Evolutionary conservation across 2,888 invertebrate species (phyloP), one percentile per base, ranked within the genome.

Genomic region (Dichetophora obliterata): DNA sequence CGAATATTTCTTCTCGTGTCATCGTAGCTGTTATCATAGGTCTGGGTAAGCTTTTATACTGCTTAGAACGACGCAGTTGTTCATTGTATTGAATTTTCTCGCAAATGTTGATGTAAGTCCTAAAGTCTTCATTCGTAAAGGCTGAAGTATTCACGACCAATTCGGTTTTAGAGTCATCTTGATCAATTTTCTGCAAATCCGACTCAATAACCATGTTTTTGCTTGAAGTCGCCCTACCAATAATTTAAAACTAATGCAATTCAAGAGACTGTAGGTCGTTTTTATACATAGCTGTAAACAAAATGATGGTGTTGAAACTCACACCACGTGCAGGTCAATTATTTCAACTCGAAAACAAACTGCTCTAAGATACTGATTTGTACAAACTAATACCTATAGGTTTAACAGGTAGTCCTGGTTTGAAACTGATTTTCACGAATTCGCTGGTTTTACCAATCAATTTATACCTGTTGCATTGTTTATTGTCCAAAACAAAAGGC

Each of bases 1-100:
- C 88, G 43, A 86, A 88, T 6, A 86, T 79, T 57, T 88, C 85
- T 76, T 85, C 85, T 3, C 84, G 78, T 0, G 85, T 86, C 83
- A 84, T 83, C 5, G 84, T 83, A 11, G 50, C 68, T 31, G 9
- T 48, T n/a, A 50, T 22, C n/a, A n/a, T n/a, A n/a, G n/a, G n/a
- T n/a, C n/a, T n/a, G n/a, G n/a, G n/a, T n/a, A n/a, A n/a, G n/a
- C n/a, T n/a, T n/a, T n/a, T n/a, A n/a, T n/a, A n/a, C n/a, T n/a
- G n/a, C n/a, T n/a, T 52, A 1, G 76, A 75, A n/a, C 66, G 59
- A 9, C 81, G 81, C 5, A 80, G 48, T 0, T 79, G 78, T n/a
- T 83, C 79, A 0, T 80, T 78, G 24, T 82, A 82, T 68, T 85
- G 83, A 57, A 88, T 87, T 74, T 85, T 83, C 5, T 85, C 84